A percentile compares a stretch with the other conserved stretches of the same genome.
These are phyloP conservation scores for Zosterops hypoxanthus DNA, from an alignment of 2,113 vertebrate genomes.

Conservation along the genomic window DNA sequence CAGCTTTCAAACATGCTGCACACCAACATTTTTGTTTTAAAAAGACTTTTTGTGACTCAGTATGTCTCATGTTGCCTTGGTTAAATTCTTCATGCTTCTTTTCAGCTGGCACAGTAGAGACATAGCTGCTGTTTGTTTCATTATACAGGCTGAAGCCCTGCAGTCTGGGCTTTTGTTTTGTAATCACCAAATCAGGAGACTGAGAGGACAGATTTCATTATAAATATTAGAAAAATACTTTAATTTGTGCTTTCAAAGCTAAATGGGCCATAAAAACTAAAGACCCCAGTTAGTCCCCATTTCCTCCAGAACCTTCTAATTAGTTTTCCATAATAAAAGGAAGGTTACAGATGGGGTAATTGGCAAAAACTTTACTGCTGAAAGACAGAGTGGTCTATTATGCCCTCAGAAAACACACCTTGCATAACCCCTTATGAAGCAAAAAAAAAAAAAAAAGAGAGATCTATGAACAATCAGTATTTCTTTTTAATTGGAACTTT, in stretches of 20 bases:
- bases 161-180: conserved; percentile 45
- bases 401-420: conserved; percentile 43
- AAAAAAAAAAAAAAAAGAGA: not conserved
- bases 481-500: conserved; percentile 1
- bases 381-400: conserved; percentile 48
- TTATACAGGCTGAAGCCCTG: conserved; percentile 4
- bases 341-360: conserved; percentile 60
- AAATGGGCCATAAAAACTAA: conserved; percentile 61
- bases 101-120: not conserved
- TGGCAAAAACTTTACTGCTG: conserved; percentile 46
- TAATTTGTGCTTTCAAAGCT: conserved; percentile 29
- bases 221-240: conserved; percentile 43
- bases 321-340: conserved; percentile 54
- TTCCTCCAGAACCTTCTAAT: conserved; percentile 55
- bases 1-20: not conserved
- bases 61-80: not conserved
- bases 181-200: conserved; percentile 6
- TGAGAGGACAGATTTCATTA: conserved; percentile 39
- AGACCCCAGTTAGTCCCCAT: conserved; percentile 39
- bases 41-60: not conserved
- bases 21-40: not conserved
- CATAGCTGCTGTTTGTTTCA: not conserved
- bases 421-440: conserved; percentile 17
- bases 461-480: not conserved
- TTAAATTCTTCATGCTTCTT: conserved; percentile 21